phyloP scores from a whole-genome alignment of 2,888 invertebrate genomes.

The Tuta absoluta region DNA sequence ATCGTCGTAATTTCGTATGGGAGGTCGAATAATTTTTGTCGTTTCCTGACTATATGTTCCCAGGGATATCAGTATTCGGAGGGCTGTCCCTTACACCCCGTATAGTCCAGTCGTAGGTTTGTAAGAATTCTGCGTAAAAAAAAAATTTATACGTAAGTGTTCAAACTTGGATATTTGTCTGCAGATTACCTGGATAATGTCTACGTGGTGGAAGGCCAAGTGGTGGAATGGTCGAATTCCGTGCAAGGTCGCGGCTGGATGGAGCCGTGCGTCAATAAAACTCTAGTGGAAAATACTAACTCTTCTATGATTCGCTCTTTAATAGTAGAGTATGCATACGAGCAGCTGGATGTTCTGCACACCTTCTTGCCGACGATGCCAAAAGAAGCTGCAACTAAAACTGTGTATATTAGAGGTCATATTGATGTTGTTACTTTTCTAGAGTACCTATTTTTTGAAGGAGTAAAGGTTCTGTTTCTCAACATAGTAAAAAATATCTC shows the following conservation, averaged over 20 bases:
- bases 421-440: no score
- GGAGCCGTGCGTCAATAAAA: background rate
- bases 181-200: background rate
- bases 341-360: background rate
- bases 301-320: background rate
- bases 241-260: conserved; percentile 11
- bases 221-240: conserved; percentile 10
- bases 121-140: no score
- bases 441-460: no score
- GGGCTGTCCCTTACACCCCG: no score
- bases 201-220: conserved; percentile 26
- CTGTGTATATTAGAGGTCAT: background rate
- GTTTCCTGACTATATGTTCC: no score
- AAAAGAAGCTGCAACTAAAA: background rate
- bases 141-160: background rate
- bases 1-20: no score
- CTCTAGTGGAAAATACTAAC: background rate
- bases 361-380: background rate
- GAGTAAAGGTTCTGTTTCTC: no score
- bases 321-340: background rate
- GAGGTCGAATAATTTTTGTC: no score
- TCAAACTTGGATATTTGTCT: background rate
- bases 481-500: no score
- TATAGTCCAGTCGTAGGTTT: no score
- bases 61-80: no score